These are phyloP conservation scores for Zenarchopterus dispar DNA, from an alignment of 2,797 vertebrate species.

Conservation along the genomic window DNA sequence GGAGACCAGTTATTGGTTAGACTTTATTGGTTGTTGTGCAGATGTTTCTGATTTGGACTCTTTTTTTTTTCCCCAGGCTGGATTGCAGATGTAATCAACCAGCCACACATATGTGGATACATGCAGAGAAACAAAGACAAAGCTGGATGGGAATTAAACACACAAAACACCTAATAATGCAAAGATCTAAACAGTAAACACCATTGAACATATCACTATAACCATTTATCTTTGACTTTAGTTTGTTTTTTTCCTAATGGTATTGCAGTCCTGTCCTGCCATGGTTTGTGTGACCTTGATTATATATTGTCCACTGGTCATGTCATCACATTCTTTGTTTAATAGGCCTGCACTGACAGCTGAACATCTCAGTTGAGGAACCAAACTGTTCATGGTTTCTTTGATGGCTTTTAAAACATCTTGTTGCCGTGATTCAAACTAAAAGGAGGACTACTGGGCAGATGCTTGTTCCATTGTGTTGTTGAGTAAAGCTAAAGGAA, in stretches of 20 bases:
- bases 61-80: conserved; percentile 17
- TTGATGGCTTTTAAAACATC: conserved; percentile 32
- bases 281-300: not conserved
- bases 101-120: conserved; percentile 44
- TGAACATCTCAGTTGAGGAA: conserved; percentile 9
- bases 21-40: conserved; percentile 74
- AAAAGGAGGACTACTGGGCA: not conserved
- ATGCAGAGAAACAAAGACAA: conserved; percentile 25
- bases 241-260: not conserved
- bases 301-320: conserved; percentile 34
- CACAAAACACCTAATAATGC: not conserved
- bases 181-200: not conserved
- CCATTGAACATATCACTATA: not conserved
- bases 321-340: conserved; percentile 48
- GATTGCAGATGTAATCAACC: conserved; percentile 44
- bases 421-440: conserved; percentile 11
- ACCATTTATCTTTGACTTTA: not conserved
- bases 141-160: conserved; percentile 4
- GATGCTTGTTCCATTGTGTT: not conserved
- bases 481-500: not conserved
- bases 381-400: conserved; percentile 2
- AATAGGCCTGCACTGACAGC: conserved; percentile 41
- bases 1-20: conserved; percentile 65
- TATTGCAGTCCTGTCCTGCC: not conserved
- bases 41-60: conserved; percentile 70